Evolutionary conservation across 1,140 invertebrate genomes (phyloP), one percentile per base, ranked within the genome.

Genomic region (Tetramorium parvispinum): DNA sequence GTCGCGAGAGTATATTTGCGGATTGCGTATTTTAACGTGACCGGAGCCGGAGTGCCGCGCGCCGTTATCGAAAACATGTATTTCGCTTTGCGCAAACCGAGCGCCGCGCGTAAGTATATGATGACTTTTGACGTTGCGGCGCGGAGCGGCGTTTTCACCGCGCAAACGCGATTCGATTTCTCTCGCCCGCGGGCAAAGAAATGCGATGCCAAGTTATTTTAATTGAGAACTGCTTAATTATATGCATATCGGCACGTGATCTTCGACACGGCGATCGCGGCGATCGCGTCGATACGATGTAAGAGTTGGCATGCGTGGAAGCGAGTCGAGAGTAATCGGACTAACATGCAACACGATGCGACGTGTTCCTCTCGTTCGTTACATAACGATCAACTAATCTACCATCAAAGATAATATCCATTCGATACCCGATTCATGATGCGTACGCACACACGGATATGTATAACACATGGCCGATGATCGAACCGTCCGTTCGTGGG

Each of bases 321-420:
- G 88, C 70, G 63, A 71, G 61, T 53, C 57, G 88, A 83, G 82
- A 85, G 75, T 59, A 68, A 76, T 79, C 66, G 24, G 18, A 21
- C 27, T 53, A 59, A 32, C 66, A 73, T 57, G 86, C 71, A 70
- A 70, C 57, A 68, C 51, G 57, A 86, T 27, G 71, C 57, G 65
- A 86, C 49, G 71, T 87, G 21, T 68, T 46, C 65, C 75, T 66
- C 86, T 32, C 16, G 37, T 40, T 11, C 3, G 71, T 89, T 89
- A 87, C 61, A 76, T 75, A 89, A 89, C 40, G 46, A 53, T 32
- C 55, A 49, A 53, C 46, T 82, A 89, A 83, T 89, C 85, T 66
- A 76, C 49, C 85, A 77, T 87, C 88, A 46, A 8, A 86, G 82
- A 89, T 89, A 76, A 89, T 85, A 49, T 57, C 24, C 21, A 51